Evolutionary conservation across 2,113 vertebrate species (phyloP).

Genomic region (Nesogale talazaci): DNA sequence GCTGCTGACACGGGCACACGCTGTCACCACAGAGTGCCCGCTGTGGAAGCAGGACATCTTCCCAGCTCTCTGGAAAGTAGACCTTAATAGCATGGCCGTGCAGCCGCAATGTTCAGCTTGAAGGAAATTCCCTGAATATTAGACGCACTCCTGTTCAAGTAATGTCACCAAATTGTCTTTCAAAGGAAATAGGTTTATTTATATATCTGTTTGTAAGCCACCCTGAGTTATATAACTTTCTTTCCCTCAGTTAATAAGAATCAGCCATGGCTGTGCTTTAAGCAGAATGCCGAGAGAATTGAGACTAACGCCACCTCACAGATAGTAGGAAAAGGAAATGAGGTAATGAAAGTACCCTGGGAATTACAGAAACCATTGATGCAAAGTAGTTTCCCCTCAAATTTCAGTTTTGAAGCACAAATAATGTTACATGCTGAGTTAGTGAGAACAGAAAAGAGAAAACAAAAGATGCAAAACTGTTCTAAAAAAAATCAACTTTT

Average conservation of each 20-base stretch:
- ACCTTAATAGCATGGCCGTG: neutral
- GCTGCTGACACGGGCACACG: neutral
- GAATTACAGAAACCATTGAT: slow-evolving; percentile 69
- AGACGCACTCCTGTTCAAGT: slow-evolving; percentile 9
- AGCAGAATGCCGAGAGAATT: slow-evolving; percentile 49
- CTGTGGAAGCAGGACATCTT: slow-evolving; percentile 19
- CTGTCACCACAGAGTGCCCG: neutral
- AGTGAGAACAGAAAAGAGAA: slow-evolving; percentile 67
- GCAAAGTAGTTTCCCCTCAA: slow-evolving; percentile 71
- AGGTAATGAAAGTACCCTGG: slow-evolving; percentile 68
- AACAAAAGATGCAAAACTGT: slow-evolving; percentile 56
- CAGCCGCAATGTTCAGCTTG: slow-evolving; percentile 30
- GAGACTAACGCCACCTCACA: slow-evolving; percentile 64
- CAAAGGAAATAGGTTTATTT: neutral
- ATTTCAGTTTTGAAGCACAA: slow-evolving; percentile 71
- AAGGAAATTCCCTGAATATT: slow-evolving; percentile 54
- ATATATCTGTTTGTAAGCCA: neutral
- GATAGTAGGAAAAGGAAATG: slow-evolving; percentile 61
- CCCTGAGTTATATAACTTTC: slow-evolving; percentile 33
- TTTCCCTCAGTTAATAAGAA: slow-evolving; percentile 46
- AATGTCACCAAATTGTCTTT: slow-evolving; percentile 42
- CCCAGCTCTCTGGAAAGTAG: slow-evolving; percentile 23
- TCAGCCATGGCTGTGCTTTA: slow-evolving; percentile 43
- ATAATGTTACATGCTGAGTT: slow-evolving; percentile 63
- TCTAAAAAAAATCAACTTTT: slow-evolving; percentile 47